phyloP scores from a whole-genome alignment of 2,888 invertebrate genomes.

The Nesidiocoris tenuis region DNA sequence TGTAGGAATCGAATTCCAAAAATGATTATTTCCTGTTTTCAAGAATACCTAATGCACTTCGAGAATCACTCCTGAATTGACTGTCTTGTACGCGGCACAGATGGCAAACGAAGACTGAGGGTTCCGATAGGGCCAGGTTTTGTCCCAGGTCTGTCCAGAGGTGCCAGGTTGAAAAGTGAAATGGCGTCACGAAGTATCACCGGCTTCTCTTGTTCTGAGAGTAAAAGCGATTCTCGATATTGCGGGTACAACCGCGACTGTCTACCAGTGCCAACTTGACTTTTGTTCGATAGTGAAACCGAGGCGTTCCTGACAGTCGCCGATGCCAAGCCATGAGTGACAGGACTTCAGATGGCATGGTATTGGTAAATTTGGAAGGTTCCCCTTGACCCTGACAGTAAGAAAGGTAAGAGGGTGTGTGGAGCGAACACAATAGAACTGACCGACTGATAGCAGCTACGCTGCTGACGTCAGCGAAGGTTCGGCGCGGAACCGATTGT shows the following conservation, averaged over 20 bases:
- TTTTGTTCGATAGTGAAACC: no score
- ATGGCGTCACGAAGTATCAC: background rate
- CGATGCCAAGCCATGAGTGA: background rate
- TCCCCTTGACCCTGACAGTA: slow-evolving; percentile 7
- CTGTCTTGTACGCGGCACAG: background rate
- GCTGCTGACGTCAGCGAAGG: slow-evolving; percentile 4
- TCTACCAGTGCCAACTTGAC: background rate
- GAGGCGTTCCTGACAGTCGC: no score
- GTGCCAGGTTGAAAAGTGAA: background rate
- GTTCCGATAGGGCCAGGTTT: background rate
- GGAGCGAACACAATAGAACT: background rate
- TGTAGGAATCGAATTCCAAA: no score
- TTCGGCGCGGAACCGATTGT: no score
- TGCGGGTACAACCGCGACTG: background rate
- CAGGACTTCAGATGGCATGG: no score
- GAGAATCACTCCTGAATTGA: no score
- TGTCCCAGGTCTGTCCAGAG: background rate
- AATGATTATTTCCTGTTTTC: no score
- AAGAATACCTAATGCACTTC: no score
- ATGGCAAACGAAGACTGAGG: background rate
- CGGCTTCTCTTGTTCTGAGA: background rate
- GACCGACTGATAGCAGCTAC: no score
- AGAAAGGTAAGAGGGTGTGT: background rate
- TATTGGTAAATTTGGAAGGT: background rate
- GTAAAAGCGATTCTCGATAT: no score